Evolutionary conservation across 2,113 vertebrate genomes (phyloP), one percentile per base, ranked within the genome.

Genomic region (Orycteropus afer): DNA sequence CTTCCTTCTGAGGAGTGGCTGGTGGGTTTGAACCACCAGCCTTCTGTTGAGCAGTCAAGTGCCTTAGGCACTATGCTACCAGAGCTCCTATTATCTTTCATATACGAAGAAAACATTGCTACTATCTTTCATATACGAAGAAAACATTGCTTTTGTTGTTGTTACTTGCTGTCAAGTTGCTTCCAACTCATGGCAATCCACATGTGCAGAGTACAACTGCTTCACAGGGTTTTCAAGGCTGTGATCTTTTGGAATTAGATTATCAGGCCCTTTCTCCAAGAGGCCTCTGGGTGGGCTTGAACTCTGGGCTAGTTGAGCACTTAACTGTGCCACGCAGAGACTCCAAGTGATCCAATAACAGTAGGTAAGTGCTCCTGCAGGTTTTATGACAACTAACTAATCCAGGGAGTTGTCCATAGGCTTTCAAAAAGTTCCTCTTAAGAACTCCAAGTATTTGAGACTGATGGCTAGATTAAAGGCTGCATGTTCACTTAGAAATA

Each of bases 401-500:
- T 37, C 10, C 37, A 89, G 25, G 22, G 10, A 73, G 7, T 23
- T 69, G 17, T 40, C 32, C 65, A 27, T 37, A 81, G 59, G 69
- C 55, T 94, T 69, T 89, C 59, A 61, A 25, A 42, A 0, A 45
- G 23, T 17, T 88, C 15, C 29, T 81, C 81, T 63, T 42, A 29
- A 94, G n/a, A 61, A 90, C 13, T 89, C 42, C 29, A 88, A 86
- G 37, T 13, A 85, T 84, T 91, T 67, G 42, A 94, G 40, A 34
- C 17, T 27, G 40, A 32, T 17, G 27, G 63, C 49, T 82, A 49
- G 25, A 29, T 4, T 40, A 34, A 74, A 59, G 20, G 47, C 10
- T 90, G 5, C 89, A 61, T 34, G n/a, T 79, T 93, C 55, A 80
- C 47, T 34, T 89, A 25, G n/a, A 90, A 96, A 73, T 59, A 49